phyloP scores from a whole-genome alignment of 2,113 vertebrate species.

The Lepus timidus region DNA sequence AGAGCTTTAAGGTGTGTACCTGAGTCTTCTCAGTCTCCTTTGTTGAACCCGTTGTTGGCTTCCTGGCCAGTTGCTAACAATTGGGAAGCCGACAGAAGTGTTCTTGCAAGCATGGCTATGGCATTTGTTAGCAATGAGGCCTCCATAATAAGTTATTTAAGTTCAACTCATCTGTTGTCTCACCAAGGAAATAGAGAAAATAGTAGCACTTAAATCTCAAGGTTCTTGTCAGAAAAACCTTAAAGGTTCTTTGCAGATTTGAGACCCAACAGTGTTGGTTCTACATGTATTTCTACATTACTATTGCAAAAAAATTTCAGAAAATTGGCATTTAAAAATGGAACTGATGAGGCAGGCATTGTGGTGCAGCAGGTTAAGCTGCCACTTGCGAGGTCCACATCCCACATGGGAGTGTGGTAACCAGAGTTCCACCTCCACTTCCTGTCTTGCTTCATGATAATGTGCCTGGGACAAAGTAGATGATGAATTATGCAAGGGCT shows the following conservation, averaged over 20 bases:
- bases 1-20: too few species aligned
- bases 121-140: background rate
- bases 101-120: background rate
- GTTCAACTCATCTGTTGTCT: background rate
- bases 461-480: too few species aligned
- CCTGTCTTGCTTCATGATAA: too few species aligned
- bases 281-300: background rate
- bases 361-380: too few species aligned
- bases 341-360: background rate
- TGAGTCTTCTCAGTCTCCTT: too few species aligned
- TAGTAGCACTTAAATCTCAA: background rate
- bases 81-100: too few species aligned
- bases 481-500: too few species aligned
- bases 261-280: background rate
- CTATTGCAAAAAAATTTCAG: background rate
- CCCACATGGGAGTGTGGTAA: too few species aligned
- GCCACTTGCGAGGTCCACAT: too few species aligned
- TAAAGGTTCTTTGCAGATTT: background rate
- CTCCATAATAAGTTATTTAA: background rate
- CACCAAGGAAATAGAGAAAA: background rate
- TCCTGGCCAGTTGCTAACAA: too few species aligned
- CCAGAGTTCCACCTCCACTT: too few species aligned
- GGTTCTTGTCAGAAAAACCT: background rate
- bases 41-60: too few species aligned
- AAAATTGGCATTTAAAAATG: background rate